Evolutionary conservation across 2,113 vertebrate genomes (phyloP), one percentile per base, ranked within the genome.

Genomic region (Anolis sagrei): DNA sequence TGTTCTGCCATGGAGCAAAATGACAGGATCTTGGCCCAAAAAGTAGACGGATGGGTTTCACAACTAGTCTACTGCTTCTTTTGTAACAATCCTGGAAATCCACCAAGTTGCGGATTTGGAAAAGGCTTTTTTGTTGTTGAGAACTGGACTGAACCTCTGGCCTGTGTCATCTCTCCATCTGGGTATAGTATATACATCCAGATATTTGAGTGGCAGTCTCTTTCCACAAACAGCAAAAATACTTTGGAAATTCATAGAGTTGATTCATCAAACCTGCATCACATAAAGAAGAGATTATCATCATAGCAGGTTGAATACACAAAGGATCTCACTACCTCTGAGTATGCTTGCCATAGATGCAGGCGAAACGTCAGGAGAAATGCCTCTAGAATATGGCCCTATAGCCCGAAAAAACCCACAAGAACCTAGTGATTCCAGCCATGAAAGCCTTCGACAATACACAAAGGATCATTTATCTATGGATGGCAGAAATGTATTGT

Each of bases 11-110:
- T 58, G 14, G 69, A 81, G 21, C 48, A 44, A 2, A 29, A 34
- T 48, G 13, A 27, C 18, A 34, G 48, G 48, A 0, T 0, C 48
- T 39, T 66, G 64, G 62, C 34, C 48, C 77, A 74, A 68, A 72
- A 49, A 14, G 39, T 62, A 10, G 7, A 18, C 73, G 39, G 21
- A 3, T 25, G 9, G 66, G 48, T 11, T 61, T n/a, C 32, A 34
- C 48, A 9, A 70, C 0, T 11, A 11, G 80, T 21, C 68, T 66
- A 62, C n/a, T 73, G 51, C 34, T 73, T 34, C 11, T 49, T 16
- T 18, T 48, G 3, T 34, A 13, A 21, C 51, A 23, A 79, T 39
- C 44, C 44, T 44, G 39, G 39, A 44, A 44, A 0, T 0, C 0
- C 77, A 11, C 61, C 48, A n/a, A 36, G 14, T 18, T 29, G 48